Evolutionary conservation across 2,113 vertebrate genomes (phyloP).

Genomic region (Ia io): DNA sequence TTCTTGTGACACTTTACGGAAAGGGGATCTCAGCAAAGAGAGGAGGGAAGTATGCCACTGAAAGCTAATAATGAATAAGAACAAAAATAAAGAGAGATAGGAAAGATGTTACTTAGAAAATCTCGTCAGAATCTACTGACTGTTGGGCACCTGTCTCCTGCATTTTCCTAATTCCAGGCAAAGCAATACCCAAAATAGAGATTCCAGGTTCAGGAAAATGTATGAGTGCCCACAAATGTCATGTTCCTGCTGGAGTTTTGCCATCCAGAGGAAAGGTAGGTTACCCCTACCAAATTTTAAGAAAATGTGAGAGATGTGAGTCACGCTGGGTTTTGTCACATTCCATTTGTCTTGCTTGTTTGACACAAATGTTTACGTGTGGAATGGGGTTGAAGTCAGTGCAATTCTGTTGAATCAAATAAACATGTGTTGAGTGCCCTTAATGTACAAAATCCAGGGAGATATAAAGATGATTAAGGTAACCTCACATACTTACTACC

Average conservation of each 20-base stretch:
- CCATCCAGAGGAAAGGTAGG: background rate
- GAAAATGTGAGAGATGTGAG: background rate
- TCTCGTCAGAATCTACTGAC: background rate
- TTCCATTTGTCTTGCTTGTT: background rate
- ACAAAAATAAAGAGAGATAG: background rate
- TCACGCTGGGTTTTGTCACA: background rate
- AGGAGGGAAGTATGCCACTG: background rate
- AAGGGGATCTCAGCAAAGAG: background rate
- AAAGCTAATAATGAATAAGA: background rate
- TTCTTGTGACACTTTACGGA: background rate
- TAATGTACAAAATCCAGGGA: background rate
- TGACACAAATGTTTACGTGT: background rate
- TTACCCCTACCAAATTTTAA: background rate
- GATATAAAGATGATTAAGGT: background rate
- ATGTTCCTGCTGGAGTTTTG: background rate
- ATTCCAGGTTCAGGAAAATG: background rate
- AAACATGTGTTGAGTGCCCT: background rate
- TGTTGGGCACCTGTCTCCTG: background rate
- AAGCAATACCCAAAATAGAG: background rate
- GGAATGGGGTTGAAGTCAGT: background rate
- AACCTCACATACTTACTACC: background rate
- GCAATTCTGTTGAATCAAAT: background rate
- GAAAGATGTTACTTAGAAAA: background rate
- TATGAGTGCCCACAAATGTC: background rate
- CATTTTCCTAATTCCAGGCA: background rate